Conservation (phyloP, 2,113 vertebrate genomes). For the Oceanodroma tethys region DNA sequence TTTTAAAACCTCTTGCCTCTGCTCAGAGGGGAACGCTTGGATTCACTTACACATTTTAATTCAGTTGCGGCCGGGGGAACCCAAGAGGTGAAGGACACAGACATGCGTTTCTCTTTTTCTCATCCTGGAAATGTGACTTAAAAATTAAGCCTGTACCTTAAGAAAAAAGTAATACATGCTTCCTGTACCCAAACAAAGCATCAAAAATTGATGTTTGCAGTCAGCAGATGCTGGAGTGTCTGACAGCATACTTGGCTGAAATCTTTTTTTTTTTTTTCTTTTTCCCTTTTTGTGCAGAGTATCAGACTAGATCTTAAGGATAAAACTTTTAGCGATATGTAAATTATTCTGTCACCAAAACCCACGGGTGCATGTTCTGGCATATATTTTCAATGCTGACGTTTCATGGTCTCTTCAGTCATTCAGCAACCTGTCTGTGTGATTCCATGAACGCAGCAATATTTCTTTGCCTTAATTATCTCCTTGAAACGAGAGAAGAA, state of each 20-base stretch:
- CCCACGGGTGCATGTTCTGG: neutral
- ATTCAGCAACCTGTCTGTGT: neutral
- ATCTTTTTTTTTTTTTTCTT: neutral
- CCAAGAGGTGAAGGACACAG: neutral
- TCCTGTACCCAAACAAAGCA: neutral
- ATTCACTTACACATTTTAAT: neutral
- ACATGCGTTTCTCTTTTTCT: neutral
- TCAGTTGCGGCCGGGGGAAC: fast-evolving
- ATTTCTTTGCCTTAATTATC: neutral
- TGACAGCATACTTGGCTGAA: neutral
- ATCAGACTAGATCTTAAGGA: neutral
- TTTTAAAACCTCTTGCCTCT: neutral
- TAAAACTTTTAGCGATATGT: neutral
- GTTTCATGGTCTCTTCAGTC: neutral
- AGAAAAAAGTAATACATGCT: neutral
- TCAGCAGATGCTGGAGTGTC: neutral
- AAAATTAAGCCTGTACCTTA: neutral
- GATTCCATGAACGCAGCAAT: neutral
- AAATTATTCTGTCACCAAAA: neutral
- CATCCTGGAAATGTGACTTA: neutral
- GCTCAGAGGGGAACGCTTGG: neutral
- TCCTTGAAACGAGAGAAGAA: neutral
- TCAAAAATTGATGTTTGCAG: neutral
- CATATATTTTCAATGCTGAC: neutral
- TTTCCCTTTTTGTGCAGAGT: neutral